These are phyloP conservation scores for Patella caerulea DNA, from an alignment of 2,888 invertebrate genomes.

Conservation along the genomic window DNA sequence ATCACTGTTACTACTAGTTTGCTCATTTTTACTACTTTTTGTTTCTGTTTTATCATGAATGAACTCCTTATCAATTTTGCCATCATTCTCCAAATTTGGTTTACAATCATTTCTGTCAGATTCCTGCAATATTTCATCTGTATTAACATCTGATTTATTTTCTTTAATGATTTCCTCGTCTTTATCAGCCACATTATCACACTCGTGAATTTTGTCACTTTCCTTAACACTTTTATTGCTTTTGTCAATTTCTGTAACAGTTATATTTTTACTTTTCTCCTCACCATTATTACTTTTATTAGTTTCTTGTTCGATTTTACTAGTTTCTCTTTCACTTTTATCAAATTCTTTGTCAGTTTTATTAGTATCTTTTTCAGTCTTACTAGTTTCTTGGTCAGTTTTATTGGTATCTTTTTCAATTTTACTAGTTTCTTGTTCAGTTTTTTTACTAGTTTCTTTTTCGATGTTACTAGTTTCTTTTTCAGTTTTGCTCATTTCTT, in stretches of 20 bases:
- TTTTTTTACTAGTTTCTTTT: conserved; percentile 72
- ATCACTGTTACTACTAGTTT: not conserved
- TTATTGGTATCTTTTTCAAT: conserved; percentile 79
- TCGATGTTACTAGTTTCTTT: not conserved
- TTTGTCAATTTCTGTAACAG: conserved; percentile 49
- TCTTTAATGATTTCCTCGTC: conserved; percentile 37
- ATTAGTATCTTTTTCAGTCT: not conserved
- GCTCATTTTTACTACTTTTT: not conserved
- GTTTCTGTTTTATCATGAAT: no score
- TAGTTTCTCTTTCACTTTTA: conserved; percentile 24
- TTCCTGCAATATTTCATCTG: no score
- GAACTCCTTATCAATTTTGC: no score
- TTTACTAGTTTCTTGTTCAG: conserved; percentile 81
- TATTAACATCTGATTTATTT: conserved; percentile 9
- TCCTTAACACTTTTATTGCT: conserved; percentile 35
- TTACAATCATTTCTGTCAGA: no score
- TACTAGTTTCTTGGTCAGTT: conserved; percentile 1
- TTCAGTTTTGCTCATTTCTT: not conserved
- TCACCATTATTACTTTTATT: conserved; percentile 40
- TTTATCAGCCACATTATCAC: not conserved
- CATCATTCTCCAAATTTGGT: no score
- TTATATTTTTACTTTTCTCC: conserved; percentile 35
- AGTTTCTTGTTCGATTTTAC: conserved; percentile 32
- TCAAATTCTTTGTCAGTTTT: conserved; percentile 25
- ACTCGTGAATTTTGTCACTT: conserved; percentile 23